Percentiles rank a stretch among this genome's conserved stretches.
These are phyloP conservation scores for Escarpia spicata DNA, from an alignment of 2,888 invertebrate species.

Conservation along the genomic window DNA sequence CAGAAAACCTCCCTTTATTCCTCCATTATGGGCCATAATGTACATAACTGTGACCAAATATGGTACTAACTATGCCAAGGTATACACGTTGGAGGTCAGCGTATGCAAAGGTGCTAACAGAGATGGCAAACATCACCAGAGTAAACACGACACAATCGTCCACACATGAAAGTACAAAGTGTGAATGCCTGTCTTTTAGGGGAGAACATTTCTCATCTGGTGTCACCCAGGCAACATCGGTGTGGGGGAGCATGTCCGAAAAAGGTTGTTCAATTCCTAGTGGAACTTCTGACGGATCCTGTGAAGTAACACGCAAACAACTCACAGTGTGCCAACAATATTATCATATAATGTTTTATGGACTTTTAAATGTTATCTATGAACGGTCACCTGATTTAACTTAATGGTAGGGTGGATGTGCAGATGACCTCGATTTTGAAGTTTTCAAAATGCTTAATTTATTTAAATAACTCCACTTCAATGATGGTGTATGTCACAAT, in stretches of 20 bases:
- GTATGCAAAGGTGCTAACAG: background rate
- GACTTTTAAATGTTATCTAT: background rate
- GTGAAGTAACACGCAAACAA: background rate
- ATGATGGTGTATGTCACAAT: no score
- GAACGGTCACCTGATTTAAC: background rate
- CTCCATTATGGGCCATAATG: no score
- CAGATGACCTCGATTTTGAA: background rate
- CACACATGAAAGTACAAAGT: background rate
- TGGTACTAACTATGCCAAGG: no score
- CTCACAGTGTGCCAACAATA: background rate
- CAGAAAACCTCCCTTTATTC: no score
- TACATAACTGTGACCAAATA: no score
- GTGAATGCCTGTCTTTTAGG: background rate
- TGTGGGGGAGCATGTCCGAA: background rate
- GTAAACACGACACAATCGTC: background rate
- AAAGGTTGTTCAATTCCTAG: slow-evolving; percentile 3
- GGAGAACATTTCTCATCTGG: background rate
- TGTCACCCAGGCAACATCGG: background rate
- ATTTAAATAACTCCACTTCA: background rate
- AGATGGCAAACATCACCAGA: background rate
- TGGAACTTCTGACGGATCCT: background rate
- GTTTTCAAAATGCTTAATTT: background rate
- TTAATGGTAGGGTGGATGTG: background rate
- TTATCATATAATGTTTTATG: background rate
- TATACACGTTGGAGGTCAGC: no score